Evolutionary conservation across 2,888 invertebrate species (phyloP).

Genomic region (Andrena praecox): DNA sequence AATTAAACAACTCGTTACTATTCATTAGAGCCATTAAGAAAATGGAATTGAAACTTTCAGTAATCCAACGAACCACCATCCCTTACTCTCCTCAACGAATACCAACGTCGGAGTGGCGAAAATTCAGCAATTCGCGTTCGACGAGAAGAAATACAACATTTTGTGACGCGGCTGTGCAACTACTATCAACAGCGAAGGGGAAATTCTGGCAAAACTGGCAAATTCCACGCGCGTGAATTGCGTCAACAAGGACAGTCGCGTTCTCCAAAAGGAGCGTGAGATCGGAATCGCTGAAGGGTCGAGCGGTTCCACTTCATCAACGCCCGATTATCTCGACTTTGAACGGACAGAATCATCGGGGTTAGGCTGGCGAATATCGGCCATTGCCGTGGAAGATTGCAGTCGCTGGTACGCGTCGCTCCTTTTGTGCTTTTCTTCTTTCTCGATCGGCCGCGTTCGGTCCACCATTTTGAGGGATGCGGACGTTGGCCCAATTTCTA

Average conservation of each 20-base stretch:
- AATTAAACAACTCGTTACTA: too few relatives aligned
- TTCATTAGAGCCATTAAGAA: too few relatives aligned
- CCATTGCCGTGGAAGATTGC: conserved; percentile 54
- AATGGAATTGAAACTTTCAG: too few relatives aligned
- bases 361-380: conserved; percentile 47
- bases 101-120: too few relatives aligned
- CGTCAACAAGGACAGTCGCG: background rate
- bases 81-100: too few relatives aligned
- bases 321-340: conserved; percentile 35
- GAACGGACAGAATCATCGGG: conserved; percentile 14
- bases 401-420: conserved; percentile 37
- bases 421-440: conserved; percentile 44
- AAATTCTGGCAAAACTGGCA: background rate
- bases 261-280: conserved; percentile 11
- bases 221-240: background rate
- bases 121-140: too few relatives aligned
- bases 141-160: too few relatives aligned
- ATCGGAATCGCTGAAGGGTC: conserved; percentile 16
- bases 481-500: conserved; percentile 80
- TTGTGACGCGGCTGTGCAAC: too few relatives aligned
- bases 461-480: conserved; percentile 79
- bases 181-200: too few relatives aligned
- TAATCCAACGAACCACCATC: too few relatives aligned
- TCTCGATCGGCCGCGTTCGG: conserved; percentile 27
- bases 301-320: conserved; percentile 16